Evolutionary conservation across 2,888 invertebrate genomes (phyloP).

Genomic region (Lasioglossum leucozonium): DNA sequence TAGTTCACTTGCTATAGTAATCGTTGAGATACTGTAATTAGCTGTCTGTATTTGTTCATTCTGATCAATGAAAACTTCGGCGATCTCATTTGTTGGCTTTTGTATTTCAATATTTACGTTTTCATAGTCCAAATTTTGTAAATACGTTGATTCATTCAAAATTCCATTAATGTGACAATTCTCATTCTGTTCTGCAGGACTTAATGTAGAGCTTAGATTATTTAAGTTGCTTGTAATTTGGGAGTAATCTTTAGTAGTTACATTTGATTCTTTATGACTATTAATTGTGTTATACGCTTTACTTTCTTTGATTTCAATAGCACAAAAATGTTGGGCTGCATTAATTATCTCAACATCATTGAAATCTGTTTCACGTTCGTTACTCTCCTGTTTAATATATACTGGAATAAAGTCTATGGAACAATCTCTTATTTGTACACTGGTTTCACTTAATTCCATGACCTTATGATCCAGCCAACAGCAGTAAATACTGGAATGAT

Average conservation of each 20-base stretch:
- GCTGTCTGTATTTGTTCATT: conserved; percentile 65
- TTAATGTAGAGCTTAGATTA: conserved; percentile 59
- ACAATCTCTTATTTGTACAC: conserved; percentile 70
- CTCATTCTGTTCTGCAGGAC: conserved; percentile 58
- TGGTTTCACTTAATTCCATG: conserved; percentile 76
- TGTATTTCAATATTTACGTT: conserved; percentile 68
- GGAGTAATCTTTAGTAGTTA: conserved; percentile 43
- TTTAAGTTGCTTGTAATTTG: conserved; percentile 40
- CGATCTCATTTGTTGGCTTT: conserved; percentile 53
- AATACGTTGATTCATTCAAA: conserved; percentile 62
- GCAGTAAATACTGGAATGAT: conserved; percentile 49
- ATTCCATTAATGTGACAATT: conserved; percentile 50
- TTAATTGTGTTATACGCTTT: conserved; percentile 35
- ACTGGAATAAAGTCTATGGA: conserved; percentile 64
- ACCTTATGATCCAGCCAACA: conserved; percentile 55
- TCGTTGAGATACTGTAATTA: conserved; percentile 68
- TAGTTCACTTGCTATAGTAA: conserved; percentile 70
- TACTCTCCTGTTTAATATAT: conserved; percentile 61
- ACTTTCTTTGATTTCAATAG: conserved; percentile 68
- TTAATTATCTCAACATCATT: conserved; percentile 68
- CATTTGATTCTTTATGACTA: conserved; percentile 34
- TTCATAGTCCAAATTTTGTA: conserved; percentile 66
- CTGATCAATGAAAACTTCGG: conserved; percentile 65
- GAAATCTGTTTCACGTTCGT: conserved; percentile 61
- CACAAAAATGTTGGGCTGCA: conserved; percentile 70